A percentile compares a stretch with the other conserved stretches of the same genome.
phyloP scores from a whole-genome alignment of 2,113 vertebrate species.

The Trachemys scripta region DNA sequence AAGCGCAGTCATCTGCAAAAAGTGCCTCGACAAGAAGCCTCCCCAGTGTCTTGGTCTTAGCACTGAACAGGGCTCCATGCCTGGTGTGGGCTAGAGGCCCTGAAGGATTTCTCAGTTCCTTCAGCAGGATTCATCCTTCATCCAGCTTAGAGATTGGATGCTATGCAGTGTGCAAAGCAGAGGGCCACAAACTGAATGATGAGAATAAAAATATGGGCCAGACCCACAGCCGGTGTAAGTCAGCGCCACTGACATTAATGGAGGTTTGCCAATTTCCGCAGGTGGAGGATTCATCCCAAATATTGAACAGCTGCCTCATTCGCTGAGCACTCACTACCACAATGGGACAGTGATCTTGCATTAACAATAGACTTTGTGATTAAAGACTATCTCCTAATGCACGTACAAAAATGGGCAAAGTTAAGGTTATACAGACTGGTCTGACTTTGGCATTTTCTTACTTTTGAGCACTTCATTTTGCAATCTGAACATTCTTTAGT shows the following conservation, averaged over 20 bases:
- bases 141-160: neutral
- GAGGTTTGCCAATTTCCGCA: neutral
- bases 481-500: neutral
- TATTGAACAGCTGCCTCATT: neutral
- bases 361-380: neutral
- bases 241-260: neutral
- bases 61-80: neutral
- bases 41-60: no score
- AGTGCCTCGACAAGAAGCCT: no score
- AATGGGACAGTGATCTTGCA: neutral
- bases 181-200: neutral
- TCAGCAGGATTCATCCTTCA: neutral
- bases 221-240: neutral
- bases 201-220: neutral
- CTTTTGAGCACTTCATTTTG: neutral
- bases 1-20: no score
- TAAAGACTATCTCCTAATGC: neutral
- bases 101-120: neutral
- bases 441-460: neutral
- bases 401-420: neutral
- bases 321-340: neutral
- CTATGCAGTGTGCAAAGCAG: neutral
- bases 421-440: neutral
- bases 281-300: neutral
- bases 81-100: neutral